phyloP scores from a whole-genome alignment of 2,888 invertebrate genomes.

The Chrysolina haemoptera region DNA sequence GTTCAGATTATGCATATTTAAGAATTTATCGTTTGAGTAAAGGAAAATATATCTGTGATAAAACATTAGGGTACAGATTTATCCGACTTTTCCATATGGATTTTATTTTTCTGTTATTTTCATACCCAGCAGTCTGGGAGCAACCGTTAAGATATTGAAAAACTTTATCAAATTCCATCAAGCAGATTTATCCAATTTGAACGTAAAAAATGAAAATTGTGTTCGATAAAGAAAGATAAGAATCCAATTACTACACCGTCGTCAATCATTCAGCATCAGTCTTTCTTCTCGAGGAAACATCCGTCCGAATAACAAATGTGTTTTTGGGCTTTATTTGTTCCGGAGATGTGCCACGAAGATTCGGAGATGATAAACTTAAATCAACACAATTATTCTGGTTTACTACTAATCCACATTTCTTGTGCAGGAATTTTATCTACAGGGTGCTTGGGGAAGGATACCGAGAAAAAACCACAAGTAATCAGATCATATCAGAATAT shows the following conservation, averaged over 20 bases:
- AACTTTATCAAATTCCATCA: neutral
- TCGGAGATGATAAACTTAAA: neutral
- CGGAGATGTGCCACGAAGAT: neutral
- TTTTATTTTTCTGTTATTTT: too few relatives aligned
- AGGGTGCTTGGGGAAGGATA: too few relatives aligned
- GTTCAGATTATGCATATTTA: too few relatives aligned
- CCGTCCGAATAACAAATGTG: neutral
- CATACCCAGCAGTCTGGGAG: too few relatives aligned
- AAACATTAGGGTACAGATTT: too few relatives aligned
- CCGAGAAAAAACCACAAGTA: too few relatives aligned
- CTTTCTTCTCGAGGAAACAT: neutral
- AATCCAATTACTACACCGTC: slow-evolving; percentile 24
- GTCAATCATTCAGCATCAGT: slow-evolving; percentile 30
- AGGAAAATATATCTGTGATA: too few relatives aligned
- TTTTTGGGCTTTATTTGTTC: neutral
- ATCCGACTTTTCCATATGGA: too few relatives aligned
- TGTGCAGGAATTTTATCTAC: neutral
- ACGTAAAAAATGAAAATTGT: slow-evolving; percentile 1
- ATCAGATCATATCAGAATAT: too few relatives aligned
- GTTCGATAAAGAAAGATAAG: slow-evolving; percentile 25
- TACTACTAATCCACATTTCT: neutral
- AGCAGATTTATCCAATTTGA: neutral
- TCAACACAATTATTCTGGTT: neutral
- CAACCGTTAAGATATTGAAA: neutral
- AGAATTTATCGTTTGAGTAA: too few relatives aligned